phyloP scores from a whole-genome alignment of 1,140 invertebrate species.

The Calliopsis andreniformis region DNA sequence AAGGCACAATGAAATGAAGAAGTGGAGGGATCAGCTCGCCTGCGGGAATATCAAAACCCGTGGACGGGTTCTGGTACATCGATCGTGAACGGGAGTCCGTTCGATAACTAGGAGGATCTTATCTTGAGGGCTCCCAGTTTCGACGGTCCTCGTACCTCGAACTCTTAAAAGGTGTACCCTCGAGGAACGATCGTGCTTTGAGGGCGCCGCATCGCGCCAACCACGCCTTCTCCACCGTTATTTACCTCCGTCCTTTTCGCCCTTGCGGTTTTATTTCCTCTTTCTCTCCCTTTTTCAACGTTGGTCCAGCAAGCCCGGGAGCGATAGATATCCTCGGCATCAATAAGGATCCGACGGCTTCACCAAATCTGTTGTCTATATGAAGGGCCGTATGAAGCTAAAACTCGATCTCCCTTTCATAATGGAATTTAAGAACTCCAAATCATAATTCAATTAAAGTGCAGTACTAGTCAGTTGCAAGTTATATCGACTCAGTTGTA shows the following conservation, averaged over 20 bases:
- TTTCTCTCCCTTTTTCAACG: conserved; percentile 54
- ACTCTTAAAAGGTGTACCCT: conserved; percentile 69
- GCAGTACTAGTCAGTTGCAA: no score
- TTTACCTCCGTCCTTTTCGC: conserved; percentile 72
- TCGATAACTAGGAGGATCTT: conserved; percentile 78
- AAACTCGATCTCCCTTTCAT: conserved; percentile 1
- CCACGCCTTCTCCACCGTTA: conserved; percentile 75
- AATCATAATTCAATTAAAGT: no score
- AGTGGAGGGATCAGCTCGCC: conserved; percentile 44
- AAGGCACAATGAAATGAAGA: conserved; percentile 37
- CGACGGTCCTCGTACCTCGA: conserved; percentile 63
- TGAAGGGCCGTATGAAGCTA: conserved; percentile 14
- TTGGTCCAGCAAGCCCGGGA: conserved; percentile 70
- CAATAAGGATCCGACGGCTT: conserved; percentile 59
- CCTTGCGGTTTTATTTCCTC: conserved; percentile 72
- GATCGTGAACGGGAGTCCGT: conserved; percentile 72
- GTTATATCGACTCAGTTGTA: no score
- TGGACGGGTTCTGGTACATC: conserved; percentile 59
- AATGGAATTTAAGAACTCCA: neutral
- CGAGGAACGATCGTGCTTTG: conserved; percentile 71
- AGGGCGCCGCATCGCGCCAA: conserved; percentile 74
- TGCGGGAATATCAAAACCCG: conserved; percentile 48
- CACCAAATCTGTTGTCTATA: conserved; percentile 31
- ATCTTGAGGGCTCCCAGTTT: conserved; percentile 75
- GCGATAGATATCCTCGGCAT: conserved; percentile 73